Evolutionary conservation across 2,888 invertebrate species (phyloP), one percentile per base, ranked within the genome.

Genomic region (Idaea aversata): DNA sequence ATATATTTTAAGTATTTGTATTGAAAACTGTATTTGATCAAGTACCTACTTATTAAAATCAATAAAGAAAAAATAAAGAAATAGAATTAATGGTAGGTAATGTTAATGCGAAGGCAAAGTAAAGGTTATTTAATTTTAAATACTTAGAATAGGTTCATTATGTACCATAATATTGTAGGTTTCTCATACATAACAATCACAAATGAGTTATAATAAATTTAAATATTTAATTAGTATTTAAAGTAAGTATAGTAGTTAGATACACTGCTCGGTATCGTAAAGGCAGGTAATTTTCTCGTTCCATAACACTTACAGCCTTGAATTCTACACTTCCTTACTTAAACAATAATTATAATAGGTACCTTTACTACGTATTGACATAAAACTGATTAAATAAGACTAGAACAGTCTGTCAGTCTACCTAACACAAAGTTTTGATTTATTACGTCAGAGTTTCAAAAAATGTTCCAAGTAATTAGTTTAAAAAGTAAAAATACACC

Each of bases 311-410:
- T 58, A 34, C 34, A 15, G 34, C 36, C 63, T 61, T 61, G 65
- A n/a, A 36, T 63, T 63, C 47, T 15, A 34, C 61, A 63, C 60
- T 62, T 65, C 62, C 62, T 57, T 15, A 13, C 62, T 35, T 60
- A 57, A 59, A 57, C 5, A 57, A 47, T 47, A 47, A 47, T 47
- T 47, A 47, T 13, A 47, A 47, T 47, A 47, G 4, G 13, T 2
- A 47, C 6, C 7, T 38, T 6, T 13, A 47, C 13, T 47, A 47
- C 13, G 47, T 13, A 47, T 13, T 47, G 47, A 47, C 47, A 47
- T 47, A 7, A 47, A 47, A 47, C 47, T 10, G 47, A 3, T 13
- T 10, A 10, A 47, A 47, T 13, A 47, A 47, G 47, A 47, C 4
- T 47, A 10, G 47, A 25, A 25, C 25, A 25, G 25, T 25, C 25